Evolutionary conservation across 2,888 invertebrate genomes (phyloP), one percentile per base, ranked within the genome.

Genomic region (Nezara viridula): DNA sequence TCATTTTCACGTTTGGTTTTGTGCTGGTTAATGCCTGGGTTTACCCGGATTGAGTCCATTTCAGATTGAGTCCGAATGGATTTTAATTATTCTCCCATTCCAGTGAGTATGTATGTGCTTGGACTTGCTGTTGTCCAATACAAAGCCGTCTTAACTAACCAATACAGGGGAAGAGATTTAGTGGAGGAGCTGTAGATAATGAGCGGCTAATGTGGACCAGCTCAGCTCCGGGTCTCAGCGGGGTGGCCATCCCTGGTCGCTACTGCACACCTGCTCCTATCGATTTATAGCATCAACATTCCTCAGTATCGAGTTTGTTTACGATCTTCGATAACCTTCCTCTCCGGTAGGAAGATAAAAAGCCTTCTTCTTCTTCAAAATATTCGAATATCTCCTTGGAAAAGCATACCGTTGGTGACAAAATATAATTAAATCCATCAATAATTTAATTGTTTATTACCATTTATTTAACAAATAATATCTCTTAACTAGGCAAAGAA

Each of bases 281-380:
- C 81, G 44, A 81, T 40, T n/a, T 81, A 40, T 81, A n/a, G 12
- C 81, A 7, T n/a, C 81, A 9, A 47, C 81, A 81, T 81, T 81
- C 81, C 81, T 24, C n/a, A 24, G 44, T 16, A 81, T 81, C 81
- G 14, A 44, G 24, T 81, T n/a, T 44, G 44, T 81, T 81, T 81
- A 81, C 81, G n/a, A 77, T 77, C 24, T 24, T 40, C 40, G 24
- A 40, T 40, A 77, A 24, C 77, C 7, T 5, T 44, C 16, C 60
- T 60, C 60, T 60, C n/a, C 55, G 6, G 14, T 27, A 27, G 16
- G 60, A 9, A 14, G 27, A n/a, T n/a, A n/a, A n/a, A n/a, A n/a
- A n/a, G n/a, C n/a, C n/a, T n/a, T n/a, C n/a, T n/a, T n/a, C n/a
- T n/a, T n/a, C n/a, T n/a, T n/a, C n/a, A n/a, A n/a, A n/a, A n/a